phyloP scores from a whole-genome alignment of 2,888 invertebrate species.

The Macaria notata region DNA sequence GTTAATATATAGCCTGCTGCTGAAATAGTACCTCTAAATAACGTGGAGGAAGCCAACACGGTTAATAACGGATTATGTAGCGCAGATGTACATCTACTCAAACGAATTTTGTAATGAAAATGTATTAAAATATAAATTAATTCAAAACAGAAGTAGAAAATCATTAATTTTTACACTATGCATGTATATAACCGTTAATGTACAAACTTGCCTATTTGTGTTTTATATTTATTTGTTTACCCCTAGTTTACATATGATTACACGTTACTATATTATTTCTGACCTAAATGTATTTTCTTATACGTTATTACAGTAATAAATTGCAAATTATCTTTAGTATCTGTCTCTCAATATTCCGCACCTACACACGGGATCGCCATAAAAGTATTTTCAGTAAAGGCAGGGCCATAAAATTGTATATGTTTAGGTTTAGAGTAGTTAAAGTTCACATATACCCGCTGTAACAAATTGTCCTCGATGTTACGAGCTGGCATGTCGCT shows the following conservation, averaged over 20 bases:
- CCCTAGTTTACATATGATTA: no score
- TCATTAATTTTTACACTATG: no score
- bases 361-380: constrained; percentile 7
- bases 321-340: neutral
- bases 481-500: constrained; percentile 8
- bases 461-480: constrained; percentile 19
- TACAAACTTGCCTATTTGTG: no score
- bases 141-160: no score
- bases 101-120: no score
- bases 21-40: constrained; percentile 2
- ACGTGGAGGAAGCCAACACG: constrained; percentile 1
- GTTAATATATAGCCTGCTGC: constrained; percentile 5
- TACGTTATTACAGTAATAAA: no score
- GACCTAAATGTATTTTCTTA: no score
- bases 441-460: constrained; percentile 22
- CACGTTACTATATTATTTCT: no score
- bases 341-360: neutral
- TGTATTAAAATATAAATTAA: no score
- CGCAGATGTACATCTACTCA: no score
- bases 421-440: constrained; percentile 19
- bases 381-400: constrained; percentile 25
- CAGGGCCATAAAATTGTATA: constrained; percentile 19
- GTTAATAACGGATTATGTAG: neutral
- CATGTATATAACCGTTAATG: no score
- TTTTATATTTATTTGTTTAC: no score